phyloP scores from a whole-genome alignment of 2,888 invertebrate species.

The Hypena proboscidalis region DNA sequence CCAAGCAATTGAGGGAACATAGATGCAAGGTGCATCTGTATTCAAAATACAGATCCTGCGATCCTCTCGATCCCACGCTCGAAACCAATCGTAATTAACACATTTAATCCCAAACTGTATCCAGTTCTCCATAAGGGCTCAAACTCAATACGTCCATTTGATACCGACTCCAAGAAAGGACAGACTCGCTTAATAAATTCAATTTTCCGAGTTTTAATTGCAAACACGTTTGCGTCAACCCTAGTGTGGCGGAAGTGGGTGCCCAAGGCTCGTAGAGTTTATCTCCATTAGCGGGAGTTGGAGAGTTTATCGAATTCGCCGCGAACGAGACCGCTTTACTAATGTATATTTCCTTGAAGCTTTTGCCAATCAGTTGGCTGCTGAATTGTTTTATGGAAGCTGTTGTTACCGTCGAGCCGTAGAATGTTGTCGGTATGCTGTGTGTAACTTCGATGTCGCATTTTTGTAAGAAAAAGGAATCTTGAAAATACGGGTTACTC shows the following conservation, averaged over 20 bases:
- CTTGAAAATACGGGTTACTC: too few species aligned
- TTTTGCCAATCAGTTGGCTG: conserved; percentile 2
- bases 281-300: conserved; percentile 38
- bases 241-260: conserved; percentile 33
- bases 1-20: too few species aligned
- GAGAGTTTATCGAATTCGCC: conserved; percentile 35
- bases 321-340: conserved; percentile 15
- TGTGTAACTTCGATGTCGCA: background rate
- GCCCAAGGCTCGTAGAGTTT: too few species aligned
- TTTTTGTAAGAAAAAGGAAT: background rate
- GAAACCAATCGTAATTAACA: too few species aligned
- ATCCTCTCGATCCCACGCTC: conserved; percentile 8
- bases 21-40: too few species aligned
- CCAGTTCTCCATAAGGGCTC: conserved; percentile 10
- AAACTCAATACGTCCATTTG: conserved; percentile 27
- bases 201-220: conserved; percentile 43
- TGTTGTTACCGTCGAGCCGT: background rate
- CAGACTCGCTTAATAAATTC: conserved; percentile 35
- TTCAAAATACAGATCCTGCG: background rate
- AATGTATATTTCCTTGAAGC: conserved; percentile 16
- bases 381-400: background rate
- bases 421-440: background rate
- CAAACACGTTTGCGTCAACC: conserved; percentile 41
- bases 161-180: conserved; percentile 41
- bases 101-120: too few species aligned